Conservation (phyloP, 2,113 vertebrate genomes). For the Ammodramus savannarum region DNA sequence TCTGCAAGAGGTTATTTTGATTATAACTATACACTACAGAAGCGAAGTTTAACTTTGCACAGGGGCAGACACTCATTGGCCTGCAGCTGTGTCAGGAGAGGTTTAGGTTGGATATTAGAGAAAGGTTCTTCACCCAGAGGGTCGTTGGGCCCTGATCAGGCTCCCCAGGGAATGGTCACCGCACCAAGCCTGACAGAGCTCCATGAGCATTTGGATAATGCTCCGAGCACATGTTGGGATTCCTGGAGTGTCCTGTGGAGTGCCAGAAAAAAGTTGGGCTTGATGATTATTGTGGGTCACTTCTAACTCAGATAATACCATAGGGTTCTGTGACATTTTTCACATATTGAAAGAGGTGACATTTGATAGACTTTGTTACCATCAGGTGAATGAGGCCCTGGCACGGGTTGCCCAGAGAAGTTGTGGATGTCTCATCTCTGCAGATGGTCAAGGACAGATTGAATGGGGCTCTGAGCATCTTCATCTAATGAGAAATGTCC, state of each 20-base stretch:
- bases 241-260: rapidly evolving
- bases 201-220: rapidly evolving
- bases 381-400: neutral
- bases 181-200: neutral
- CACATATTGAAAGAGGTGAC: neutral
- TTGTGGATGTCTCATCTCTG: neutral
- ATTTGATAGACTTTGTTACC: neutral
- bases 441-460: neutral
- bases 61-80: neutral
- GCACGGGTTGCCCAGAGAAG: neutral
- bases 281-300: neutral
- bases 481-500: neutral
- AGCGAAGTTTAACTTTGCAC: neutral
- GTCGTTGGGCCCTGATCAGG: neutral
- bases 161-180: neutral
- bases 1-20: neutral
- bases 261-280: neutral
- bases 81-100: neutral
- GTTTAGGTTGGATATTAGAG: neutral
- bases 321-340: neutral
- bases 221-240: too few relatives aligned
- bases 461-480: neutral
- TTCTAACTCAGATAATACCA: neutral
- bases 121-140: neutral
- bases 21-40: neutral